phyloP scores from a whole-genome alignment of 2,113 vertebrate genomes.

The Okapia johnstoni region DNA sequence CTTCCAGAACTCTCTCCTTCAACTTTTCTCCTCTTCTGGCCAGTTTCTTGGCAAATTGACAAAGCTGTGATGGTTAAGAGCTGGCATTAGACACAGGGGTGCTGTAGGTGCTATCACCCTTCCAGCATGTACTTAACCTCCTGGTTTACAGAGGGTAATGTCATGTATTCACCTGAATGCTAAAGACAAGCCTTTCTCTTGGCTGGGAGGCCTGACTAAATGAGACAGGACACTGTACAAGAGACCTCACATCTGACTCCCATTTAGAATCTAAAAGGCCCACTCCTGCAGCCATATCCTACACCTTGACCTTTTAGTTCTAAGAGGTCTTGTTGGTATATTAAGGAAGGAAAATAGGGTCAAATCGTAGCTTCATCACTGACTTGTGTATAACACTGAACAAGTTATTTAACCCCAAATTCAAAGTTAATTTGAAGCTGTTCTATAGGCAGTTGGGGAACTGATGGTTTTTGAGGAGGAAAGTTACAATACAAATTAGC shows the following conservation, averaged over 20 bases:
- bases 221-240: background rate
- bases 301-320: background rate
- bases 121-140: background rate
- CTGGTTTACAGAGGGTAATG: background rate
- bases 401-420: background rate
- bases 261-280: background rate
- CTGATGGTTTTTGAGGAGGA: background rate
- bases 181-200: background rate
- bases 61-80: background rate
- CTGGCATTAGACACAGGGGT: background rate
- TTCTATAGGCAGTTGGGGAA: background rate
- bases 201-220: background rate
- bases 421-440: background rate
- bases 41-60: background rate
- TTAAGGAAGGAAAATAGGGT: background rate
- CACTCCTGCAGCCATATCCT: background rate
- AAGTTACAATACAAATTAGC: conserved; percentile 16
- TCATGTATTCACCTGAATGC: background rate
- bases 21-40: background rate
- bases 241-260: background rate
- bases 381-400: background rate
- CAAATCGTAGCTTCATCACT: background rate
- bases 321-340: background rate
- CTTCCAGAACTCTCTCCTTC: background rate
- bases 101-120: background rate